Evolutionary conservation across 2,888 invertebrate species (phyloP), one percentile per base, ranked within the genome.

Genomic region (Adela reaumurella): DNA sequence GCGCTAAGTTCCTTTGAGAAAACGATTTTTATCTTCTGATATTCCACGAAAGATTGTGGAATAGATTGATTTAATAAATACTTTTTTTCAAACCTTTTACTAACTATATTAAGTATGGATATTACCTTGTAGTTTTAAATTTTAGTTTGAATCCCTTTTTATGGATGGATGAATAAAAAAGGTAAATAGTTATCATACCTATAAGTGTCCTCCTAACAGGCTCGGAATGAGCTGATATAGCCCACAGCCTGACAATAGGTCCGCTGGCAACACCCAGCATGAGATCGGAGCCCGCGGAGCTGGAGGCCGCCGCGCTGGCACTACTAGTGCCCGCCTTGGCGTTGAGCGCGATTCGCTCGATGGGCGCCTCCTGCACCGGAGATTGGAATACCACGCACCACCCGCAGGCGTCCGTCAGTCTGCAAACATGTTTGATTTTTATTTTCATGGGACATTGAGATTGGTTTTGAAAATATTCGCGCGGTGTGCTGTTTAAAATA

Each of bases 381-480:
- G 96, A 95, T 49, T 93, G 94, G 74, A 97, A 97, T 10, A 92
- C 90, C 60, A 92, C 86, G 63, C 95, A 94, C 97, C 97, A 98
- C 5, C 97, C 97, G 56, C 92, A 92, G 0, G 95, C 94, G 69
- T 98, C 97, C 70, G 96, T 97, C 62, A 97, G 84, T 63, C 97
- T 80, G 60, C 59, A 56, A 8, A 18, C 5, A 46, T 28, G 43
- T 18, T n/a, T 43, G n/a, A 41, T 48, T 18, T 19, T 10, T 4
- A 16, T 14, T 6, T n/a, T 45, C 16, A 45, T 5, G 16, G 10
- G 46, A 28, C 10, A 14, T 29, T 11, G 35, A 29, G 35, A 11
- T 29, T 11, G 35, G 35, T 29, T 29, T 29, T 10, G 10, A 10
- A 29, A 29, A 29, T 11, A 29, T 11, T 29, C 10, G 14, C 35